These are phyloP conservation scores for Oenanthe melanoleuca DNA, from an alignment of 2,113 vertebrate species.

Conservation along the genomic window DNA sequence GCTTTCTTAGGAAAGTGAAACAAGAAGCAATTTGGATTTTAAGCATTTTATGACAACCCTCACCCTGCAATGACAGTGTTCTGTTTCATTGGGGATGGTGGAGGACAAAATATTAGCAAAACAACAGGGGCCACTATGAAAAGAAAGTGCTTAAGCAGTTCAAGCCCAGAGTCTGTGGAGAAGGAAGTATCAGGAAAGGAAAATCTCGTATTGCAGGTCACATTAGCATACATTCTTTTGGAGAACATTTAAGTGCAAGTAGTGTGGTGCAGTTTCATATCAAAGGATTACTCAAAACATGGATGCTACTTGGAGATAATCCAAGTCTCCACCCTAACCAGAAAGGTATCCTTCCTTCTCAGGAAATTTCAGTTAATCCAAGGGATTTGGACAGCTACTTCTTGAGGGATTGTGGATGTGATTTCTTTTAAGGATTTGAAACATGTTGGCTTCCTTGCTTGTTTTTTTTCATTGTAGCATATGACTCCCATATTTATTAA, in stretches of 20 bases:
- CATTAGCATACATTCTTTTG: neutral
- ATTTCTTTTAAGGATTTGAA: neutral
- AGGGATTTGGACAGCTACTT: neutral
- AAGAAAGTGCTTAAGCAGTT: neutral
- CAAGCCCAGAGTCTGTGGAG: neutral
- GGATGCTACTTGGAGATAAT: neutral
- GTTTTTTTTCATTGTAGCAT: neutral
- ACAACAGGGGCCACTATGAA: neutral
- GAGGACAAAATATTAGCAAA: neutral
- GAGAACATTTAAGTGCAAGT: neutral
- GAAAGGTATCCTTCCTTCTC: neutral
- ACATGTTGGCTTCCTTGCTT: neutral
- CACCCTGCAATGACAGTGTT: accelerated
- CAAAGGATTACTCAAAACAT: neutral
- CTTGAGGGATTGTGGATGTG: neutral
- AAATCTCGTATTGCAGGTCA: neutral
- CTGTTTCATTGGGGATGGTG: neutral
- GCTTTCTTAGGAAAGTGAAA: neutral
- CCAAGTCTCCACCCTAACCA: neutral
- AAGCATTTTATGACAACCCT: neutral
- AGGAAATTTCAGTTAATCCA: neutral
- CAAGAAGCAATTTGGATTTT: neutral
- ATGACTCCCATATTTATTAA: neutral
- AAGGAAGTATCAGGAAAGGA: neutral
- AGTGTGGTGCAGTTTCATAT: neutral